A percentile compares a stretch with the other conserved stretches of the same genome.
Evolutionary conservation across 2,888 invertebrate species (phyloP).

Genomic region (Chrysina gloriosa): DNA sequence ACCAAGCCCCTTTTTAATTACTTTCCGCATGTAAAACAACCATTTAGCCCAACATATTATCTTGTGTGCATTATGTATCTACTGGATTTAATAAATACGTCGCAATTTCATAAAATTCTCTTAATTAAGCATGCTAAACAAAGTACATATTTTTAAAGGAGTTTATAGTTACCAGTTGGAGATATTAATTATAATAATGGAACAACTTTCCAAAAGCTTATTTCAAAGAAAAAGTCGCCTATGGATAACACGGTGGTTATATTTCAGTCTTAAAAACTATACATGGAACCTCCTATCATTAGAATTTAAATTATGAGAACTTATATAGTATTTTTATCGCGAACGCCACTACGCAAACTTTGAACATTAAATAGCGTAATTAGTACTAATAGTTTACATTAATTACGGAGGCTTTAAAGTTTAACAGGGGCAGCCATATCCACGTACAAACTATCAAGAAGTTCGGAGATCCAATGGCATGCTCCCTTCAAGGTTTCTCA

Average conservation of each 20-base stretch:
- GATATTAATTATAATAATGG: too few species aligned
- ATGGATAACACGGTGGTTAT: background rate
- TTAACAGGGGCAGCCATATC: background rate
- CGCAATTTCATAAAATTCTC: too few species aligned
- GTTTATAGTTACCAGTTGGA: too few species aligned
- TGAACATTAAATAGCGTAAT: constrained; percentile 21
- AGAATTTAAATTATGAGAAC: background rate
- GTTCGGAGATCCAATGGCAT: constrained; percentile 19
- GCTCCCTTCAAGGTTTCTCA: background rate
- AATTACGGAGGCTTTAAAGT: constrained; percentile 20
- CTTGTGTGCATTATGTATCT: too few species aligned
- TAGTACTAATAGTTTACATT: constrained; percentile 31
- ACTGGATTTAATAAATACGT: too few species aligned
- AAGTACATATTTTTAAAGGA: too few species aligned
- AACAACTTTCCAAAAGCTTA: too few species aligned
- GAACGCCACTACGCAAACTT: constrained; percentile 2
- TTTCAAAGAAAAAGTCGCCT: too few species aligned
- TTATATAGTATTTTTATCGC: constrained; percentile 7
- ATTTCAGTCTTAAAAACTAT: background rate
- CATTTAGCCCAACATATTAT: too few species aligned
- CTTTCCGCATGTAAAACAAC: too few species aligned
- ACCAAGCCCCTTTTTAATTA: too few species aligned
- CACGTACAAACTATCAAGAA: constrained; percentile 26
- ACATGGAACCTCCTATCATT: background rate
- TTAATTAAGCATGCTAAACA: too few species aligned